Evolutionary conservation across 2,113 vertebrate species (phyloP).

Genomic region (Nymphicus hollandicus): DNA sequence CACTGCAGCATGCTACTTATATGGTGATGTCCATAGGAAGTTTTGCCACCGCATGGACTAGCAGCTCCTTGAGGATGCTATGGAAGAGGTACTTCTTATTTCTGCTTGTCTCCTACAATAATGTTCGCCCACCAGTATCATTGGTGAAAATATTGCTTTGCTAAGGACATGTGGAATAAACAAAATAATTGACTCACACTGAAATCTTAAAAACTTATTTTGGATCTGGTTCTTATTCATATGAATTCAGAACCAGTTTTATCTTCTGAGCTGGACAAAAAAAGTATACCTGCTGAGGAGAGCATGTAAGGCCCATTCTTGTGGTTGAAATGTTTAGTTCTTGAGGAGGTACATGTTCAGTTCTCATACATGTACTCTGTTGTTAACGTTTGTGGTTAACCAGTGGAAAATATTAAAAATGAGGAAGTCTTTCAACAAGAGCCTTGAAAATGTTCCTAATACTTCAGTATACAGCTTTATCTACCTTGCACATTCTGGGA

Average conservation of each 20-base stretch:
- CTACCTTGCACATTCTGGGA: not conserved
- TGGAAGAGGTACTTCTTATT: not conserved
- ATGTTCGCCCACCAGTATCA: not conserved
- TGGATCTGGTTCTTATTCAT: not conserved
- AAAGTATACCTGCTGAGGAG: not conserved
- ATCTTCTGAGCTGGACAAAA: not conserved
- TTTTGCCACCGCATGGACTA: not conserved
- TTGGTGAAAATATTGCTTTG: not conserved
- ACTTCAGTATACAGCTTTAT: not conserved
- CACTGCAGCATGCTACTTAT: not conserved
- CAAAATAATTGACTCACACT: not conserved
- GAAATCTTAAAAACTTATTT: not conserved
- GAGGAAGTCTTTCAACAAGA: not conserved
- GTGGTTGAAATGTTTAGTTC: not conserved
- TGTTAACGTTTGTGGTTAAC: not conserved
- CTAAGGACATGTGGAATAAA: not conserved
- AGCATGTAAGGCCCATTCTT: not conserved
- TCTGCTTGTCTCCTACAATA: not conserved
- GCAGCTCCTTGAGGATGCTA: not conserved
- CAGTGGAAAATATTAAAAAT: slow-evolving; percentile 28
- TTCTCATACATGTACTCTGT: not conserved
- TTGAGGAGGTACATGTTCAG: not conserved
- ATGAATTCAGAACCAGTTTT: not conserved
- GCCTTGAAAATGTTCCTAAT: not conserved
- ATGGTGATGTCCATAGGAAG: not conserved